Evolutionary conservation across 2,797 vertebrate species (phyloP).

Genomic region (Staurois parvus): DNA sequence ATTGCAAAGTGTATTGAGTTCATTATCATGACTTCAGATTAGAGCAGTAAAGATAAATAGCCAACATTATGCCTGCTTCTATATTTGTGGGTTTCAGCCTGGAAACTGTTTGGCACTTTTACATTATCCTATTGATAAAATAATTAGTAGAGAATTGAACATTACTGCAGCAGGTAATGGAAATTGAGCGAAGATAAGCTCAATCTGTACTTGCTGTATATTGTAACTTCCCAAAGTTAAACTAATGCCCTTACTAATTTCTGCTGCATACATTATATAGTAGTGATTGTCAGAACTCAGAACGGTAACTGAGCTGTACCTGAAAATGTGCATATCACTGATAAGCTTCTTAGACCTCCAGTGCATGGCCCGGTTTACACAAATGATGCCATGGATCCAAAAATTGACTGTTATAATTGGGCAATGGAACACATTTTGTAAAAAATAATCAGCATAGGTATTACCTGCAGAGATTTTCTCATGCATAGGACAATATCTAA

Average conservation of each 20-base stretch:
- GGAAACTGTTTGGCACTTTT: slow-evolving; percentile 38
- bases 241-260: slow-evolving; percentile 27
- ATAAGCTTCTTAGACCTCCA: no score
- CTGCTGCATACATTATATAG: slow-evolving; percentile 18
- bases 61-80: slow-evolving; percentile 36
- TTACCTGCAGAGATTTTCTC: not conserved
- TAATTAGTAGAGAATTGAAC: slow-evolving; percentile 46
- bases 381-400: no score
- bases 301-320: not conserved
- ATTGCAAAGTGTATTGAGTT: slow-evolving; percentile 13
- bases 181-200: slow-evolving; percentile 39
- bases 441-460: no score
- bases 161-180: slow-evolving; percentile 26
- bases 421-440: no score
- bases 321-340: not conserved
- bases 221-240: slow-evolving; percentile 16
- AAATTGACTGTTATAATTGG: no score
- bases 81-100: slow-evolving; percentile 30
- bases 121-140: slow-evolving; percentile 45
- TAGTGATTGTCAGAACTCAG: not conserved
- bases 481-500: not conserved
- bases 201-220: not conserved
- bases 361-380: no score
- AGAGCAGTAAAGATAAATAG: slow-evolving; percentile 34
- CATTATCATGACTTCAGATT: slow-evolving; percentile 24